Evolutionary conservation across 2,113 vertebrate species (phyloP).

Genomic region (Vireo altiloquus): DNA sequence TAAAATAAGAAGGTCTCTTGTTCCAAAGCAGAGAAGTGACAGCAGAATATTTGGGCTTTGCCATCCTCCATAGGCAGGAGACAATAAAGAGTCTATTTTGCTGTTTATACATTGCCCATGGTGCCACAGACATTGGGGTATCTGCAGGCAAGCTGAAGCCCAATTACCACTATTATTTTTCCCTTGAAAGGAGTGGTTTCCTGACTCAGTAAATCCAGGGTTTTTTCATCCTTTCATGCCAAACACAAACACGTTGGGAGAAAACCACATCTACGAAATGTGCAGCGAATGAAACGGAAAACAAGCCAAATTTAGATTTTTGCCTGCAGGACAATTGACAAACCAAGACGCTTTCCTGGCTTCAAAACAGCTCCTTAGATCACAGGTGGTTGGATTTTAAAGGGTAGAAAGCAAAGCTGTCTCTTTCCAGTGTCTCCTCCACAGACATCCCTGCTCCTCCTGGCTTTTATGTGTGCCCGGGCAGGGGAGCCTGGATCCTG

Average conservation of each 20-base stretch:
- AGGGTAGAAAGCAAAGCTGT: neutral
- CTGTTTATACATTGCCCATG: neutral
- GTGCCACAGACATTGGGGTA: neutral
- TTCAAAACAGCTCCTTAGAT: slow-evolving; percentile 22
- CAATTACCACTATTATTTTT: neutral
- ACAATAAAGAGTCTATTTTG: neutral
- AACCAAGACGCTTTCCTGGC: neutral
- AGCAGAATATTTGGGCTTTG: neutral
- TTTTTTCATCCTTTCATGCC: neutral
- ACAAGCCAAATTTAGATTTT: slow-evolving; percentile 12
- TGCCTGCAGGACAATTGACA: slow-evolving; percentile 38
- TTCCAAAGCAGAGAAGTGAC: neutral
- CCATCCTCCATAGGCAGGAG: neutral
- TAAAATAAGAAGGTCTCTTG: no score
- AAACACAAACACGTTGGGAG: neutral
- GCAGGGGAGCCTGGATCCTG: neutral
- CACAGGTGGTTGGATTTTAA: neutral
- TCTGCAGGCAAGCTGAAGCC: neutral
- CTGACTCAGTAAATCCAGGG: neutral
- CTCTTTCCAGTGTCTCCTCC: neutral
- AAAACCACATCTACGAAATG: neutral
- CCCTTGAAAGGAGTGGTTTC: neutral
- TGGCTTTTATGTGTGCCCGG: neutral
- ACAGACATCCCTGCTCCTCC: neutral
- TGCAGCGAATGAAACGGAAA: neutral